A percentile compares a stretch with the other conserved stretches of the same genome.
Evolutionary conservation across 2,797 vertebrate genomes (phyloP).

Genomic region (Megalops cyprinoides): DNA sequence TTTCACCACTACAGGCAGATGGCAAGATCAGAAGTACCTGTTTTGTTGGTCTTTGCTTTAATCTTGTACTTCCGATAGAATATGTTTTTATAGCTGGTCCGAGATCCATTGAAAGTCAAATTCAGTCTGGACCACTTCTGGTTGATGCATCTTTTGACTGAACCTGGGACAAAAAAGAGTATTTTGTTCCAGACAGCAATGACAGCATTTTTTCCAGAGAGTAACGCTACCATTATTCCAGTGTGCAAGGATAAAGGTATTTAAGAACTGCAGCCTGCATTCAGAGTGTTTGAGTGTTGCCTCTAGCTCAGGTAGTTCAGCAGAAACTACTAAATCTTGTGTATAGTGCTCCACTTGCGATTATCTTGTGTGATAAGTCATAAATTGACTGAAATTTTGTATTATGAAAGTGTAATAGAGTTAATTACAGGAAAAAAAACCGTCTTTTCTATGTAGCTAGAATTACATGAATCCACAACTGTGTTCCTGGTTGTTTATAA

Average conservation of each 20-base stretch:
- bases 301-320: neutral
- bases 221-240: conserved; percentile 1
- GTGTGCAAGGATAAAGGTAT: neutral
- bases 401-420: neutral
- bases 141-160: conserved; percentile 2
- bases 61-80: conserved; percentile 9
- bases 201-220: neutral
- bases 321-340: neutral
- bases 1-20: neutral
- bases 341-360: neutral
- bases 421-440: too few relatives aligned
- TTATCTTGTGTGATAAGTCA: neutral
- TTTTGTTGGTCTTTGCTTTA: conserved; percentile 17
- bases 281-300: neutral
- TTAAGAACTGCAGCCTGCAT: neutral
- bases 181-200: too few relatives aligned
- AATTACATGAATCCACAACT: neutral
- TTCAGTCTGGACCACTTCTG: neutral
- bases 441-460: too few relatives aligned
- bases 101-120: neutral
- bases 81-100: neutral
- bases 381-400: neutral
- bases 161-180: neutral
- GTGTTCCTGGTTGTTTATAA: neutral
- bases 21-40: conserved; percentile 17